Conservation (phyloP, 2,113 vertebrate species). For the Phoenicopterus ruber region DNA sequence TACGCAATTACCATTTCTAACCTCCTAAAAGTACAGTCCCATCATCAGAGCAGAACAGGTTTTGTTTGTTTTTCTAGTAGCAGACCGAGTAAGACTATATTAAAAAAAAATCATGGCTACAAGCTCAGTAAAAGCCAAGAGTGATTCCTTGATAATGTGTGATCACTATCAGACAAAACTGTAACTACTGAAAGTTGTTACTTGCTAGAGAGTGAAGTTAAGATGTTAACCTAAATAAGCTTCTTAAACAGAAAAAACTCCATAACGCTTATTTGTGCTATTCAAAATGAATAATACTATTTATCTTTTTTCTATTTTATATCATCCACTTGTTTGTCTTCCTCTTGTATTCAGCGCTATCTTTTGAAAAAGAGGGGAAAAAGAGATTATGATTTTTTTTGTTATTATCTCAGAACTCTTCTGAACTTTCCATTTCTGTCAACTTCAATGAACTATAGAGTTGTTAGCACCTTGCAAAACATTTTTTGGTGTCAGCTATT, state of each 20-base stretch:
- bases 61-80: not conserved
- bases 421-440: not conserved
- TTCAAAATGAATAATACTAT: not conserved
- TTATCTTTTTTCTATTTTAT: not conserved
- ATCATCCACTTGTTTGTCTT: not conserved
- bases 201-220: not conserved
- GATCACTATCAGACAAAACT: not conserved
- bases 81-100: not conserved
- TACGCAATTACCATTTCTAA: not conserved
- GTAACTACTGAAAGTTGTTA: not conserved
- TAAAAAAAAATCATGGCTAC: not conserved
- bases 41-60: not conserved
- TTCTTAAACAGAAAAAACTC: not conserved
- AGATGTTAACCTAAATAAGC: not conserved
- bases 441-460: not conserved
- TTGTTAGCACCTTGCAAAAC: not conserved
- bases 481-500: not conserved
- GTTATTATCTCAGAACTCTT: not conserved
- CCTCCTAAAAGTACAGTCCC: not conserved
- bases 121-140: not conserved
- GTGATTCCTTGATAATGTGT: not conserved
- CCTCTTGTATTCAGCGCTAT: not conserved
- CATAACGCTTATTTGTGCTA: not conserved
- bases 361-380: not conserved
- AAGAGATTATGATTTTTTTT: not conserved